phyloP scores from a whole-genome alignment of 2,797 vertebrate genomes.

The Arremon brunneinucha region DNA sequence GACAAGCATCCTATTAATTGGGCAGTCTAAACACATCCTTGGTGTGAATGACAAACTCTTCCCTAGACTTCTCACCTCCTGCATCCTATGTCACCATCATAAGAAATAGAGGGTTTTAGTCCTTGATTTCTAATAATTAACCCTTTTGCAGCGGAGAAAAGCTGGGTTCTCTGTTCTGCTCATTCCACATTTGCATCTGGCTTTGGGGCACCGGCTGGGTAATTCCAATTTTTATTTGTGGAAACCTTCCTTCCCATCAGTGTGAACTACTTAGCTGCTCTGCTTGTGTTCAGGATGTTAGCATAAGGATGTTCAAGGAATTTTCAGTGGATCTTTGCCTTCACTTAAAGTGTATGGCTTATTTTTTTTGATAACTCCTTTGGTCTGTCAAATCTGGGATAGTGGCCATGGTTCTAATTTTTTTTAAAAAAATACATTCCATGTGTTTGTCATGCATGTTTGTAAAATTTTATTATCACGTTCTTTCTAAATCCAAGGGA shows the following conservation, averaged over 20 bases:
- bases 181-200: not conserved
- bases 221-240: not conserved
- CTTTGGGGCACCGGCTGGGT: not conserved
- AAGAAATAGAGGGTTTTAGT: not conserved
- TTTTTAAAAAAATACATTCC: not conserved
- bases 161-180: not conserved
- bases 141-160: not conserved
- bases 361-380: not conserved
- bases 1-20: not conserved
- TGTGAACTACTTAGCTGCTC: not conserved
- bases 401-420: not conserved
- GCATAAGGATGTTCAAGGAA: not conserved
- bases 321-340: not conserved
- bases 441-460: not conserved
- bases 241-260: not conserved
- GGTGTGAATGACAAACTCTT: not conserved
- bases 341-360: not conserved
- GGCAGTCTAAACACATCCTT: not conserved
- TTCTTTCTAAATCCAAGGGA: not conserved
- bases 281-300: not conserved
- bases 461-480: not conserved
- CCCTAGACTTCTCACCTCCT: not conserved
- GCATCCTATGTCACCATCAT: not conserved
- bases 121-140: not conserved
- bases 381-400: not conserved